A percentile compares a stretch with the other conserved stretches of the same genome.
phyloP scores from a whole-genome alignment of 1,140 invertebrate genomes.

The Mercenaria mercenaria region DNA sequence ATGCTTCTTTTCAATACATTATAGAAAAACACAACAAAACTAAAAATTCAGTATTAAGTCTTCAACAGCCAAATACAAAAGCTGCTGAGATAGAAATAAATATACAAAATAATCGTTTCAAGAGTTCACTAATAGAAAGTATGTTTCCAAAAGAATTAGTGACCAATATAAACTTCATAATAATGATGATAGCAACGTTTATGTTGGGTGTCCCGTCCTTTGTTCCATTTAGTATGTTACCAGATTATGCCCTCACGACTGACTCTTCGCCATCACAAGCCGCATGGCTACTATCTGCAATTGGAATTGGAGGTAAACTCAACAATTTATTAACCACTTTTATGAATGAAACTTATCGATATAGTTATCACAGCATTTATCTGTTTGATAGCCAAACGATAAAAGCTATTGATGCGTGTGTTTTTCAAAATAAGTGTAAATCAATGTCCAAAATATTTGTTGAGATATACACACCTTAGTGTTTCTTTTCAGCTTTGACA shows the following conservation, averaged over 20 bases:
- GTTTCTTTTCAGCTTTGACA: too few species aligned
- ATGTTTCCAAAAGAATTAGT: slow-evolving; percentile 48
- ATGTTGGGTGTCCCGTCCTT: slow-evolving; percentile 8
- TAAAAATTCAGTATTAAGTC: neutral
- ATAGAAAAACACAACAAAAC: neutral
- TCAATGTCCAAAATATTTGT: too few species aligned
- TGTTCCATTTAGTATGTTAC: slow-evolving; percentile 48
- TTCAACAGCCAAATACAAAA: neutral
- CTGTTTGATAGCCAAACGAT: too few species aligned
- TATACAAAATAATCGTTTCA: neutral
- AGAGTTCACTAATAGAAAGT: neutral
- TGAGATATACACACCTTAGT: too few species aligned
- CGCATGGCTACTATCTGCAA: slow-evolving; percentile 35
- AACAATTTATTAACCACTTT: too few species aligned
- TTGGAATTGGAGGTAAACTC: slow-evolving; percentile 53
- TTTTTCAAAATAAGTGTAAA: too few species aligned
- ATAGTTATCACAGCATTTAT: too few species aligned
- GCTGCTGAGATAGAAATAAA: neutral
- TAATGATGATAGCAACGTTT: slow-evolving; percentile 2
- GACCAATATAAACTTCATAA: slow-evolving; percentile 37
- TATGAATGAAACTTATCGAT: too few species aligned
- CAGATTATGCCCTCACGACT: neutral
- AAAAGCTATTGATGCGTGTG: too few species aligned
- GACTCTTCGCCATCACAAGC: neutral
- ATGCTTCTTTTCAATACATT: slow-evolving; percentile 44